phyloP scores from a whole-genome alignment of 2,888 invertebrate species.

The Physocephala rufipes region DNA sequence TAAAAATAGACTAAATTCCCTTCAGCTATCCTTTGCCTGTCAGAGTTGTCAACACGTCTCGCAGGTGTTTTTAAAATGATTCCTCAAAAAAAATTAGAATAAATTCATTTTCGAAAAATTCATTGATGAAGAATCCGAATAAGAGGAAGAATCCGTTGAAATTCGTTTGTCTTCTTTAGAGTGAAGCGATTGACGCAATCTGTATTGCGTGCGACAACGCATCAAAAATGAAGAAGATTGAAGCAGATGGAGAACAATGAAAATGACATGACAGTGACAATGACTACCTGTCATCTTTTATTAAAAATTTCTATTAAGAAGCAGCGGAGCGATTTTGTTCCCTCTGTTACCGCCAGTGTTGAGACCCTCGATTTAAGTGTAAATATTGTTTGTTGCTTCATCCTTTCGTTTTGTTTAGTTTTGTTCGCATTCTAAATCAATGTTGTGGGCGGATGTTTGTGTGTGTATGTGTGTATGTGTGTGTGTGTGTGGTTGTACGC shows the following conservation, averaged over 20 bases:
- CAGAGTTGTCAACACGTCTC: no score
- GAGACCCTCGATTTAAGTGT: neutral
- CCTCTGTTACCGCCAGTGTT: slow-evolving; percentile 6
- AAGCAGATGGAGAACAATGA: neutral
- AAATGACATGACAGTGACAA: slow-evolving; percentile 3
- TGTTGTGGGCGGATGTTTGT: neutral
- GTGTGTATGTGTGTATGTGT: slow-evolving; percentile 19
- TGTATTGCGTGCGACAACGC: slow-evolving; percentile 2
- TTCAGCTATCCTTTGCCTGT: no score
- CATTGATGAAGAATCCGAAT: neutral
- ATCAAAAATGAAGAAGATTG: neutral
- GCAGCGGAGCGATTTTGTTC: neutral
- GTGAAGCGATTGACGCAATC: neutral
- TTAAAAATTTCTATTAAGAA: slow-evolving; percentile 16
- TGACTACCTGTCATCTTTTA: slow-evolving; percentile 14
- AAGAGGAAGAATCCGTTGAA: neutral
- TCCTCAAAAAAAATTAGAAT: neutral
- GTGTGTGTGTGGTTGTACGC: slow-evolving; percentile 19
- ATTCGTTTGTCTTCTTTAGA: neutral
- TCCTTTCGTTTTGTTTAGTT: neutral
- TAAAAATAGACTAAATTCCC: no score
- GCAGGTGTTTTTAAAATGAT: no score
- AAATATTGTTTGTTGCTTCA: neutral
- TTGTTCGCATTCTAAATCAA: no score
- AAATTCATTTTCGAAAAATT: neutral